Percentiles rank a stretch among this genome's conserved stretches.
These are phyloP conservation scores for Chloroclystis v-ata DNA, from an alignment of 2,888 invertebrate species.

Conservation along the genomic window DNA sequence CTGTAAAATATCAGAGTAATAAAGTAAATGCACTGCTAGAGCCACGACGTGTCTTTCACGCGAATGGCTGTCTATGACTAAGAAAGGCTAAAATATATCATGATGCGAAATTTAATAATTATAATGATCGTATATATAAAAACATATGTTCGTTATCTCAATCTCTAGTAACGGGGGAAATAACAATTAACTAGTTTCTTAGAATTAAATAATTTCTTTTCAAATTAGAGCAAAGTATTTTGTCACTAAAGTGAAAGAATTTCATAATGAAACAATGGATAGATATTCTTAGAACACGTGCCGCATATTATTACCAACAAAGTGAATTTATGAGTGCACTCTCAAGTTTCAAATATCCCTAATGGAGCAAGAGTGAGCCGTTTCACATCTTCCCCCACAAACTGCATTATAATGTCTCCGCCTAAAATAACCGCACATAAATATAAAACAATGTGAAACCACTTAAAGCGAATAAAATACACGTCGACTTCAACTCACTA, in stretches of 20 bases:
- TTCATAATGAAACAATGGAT: conserved; percentile 50
- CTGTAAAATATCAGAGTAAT: conserved; percentile 76
- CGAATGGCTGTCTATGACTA: conserved; percentile 34
- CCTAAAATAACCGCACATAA: conserved; percentile 77
- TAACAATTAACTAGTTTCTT: too few species aligned
- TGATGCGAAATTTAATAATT: neutral
- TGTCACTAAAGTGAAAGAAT: conserved; percentile 7
- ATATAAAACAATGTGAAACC: conserved; percentile 79
- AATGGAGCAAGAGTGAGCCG: conserved; percentile 75
- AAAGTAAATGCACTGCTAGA: conserved; percentile 73
- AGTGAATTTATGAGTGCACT: conserved; percentile 76
- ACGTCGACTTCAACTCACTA: conserved; percentile 75
- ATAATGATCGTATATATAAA: too few species aligned
- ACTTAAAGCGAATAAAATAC: conserved; percentile 79
- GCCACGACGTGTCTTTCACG: conserved; percentile 57
- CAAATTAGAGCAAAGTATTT: neutral
- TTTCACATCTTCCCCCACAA: conserved; percentile 76
- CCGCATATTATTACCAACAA: conserved; percentile 66
- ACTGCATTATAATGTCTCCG: conserved; percentile 76
- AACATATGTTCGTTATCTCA: too few species aligned
- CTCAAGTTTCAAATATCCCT: conserved; percentile 76
- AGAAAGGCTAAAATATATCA: conserved; percentile 33
- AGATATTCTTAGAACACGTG: conserved; percentile 50
- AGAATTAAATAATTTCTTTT: neutral
- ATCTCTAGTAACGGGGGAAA: too few species aligned